A percentile compares a stretch with the other conserved stretches of the same genome.
Evolutionary conservation across 2,113 vertebrate species (phyloP).

Genomic region (Dipodomys stephensi): DNA sequence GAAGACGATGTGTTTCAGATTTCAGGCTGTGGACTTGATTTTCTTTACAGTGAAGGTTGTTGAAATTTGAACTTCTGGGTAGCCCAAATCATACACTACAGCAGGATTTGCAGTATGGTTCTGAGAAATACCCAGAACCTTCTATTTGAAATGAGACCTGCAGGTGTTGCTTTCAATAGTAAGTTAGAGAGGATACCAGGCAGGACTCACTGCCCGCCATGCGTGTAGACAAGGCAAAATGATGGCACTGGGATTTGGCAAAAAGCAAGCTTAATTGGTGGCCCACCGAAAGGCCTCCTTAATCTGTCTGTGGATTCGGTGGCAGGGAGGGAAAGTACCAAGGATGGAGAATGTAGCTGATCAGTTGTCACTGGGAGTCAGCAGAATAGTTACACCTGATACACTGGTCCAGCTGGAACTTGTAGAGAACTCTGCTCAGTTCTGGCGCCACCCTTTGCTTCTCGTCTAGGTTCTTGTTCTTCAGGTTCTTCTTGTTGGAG

Average conservation of each 20-base stretch:
- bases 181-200: no score
- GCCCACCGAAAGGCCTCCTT: no score
- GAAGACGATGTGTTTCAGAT: background rate
- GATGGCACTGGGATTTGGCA: background rate
- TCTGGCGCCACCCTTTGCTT: background rate
- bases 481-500: background rate
- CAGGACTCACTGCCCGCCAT: background rate
- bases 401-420: background rate
- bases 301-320: background rate
- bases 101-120: background rate
- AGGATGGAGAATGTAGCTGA: background rate
- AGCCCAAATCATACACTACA: no score
- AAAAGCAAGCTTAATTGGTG: background rate
- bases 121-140: background rate
- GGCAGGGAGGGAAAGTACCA: background rate
- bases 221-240: background rate
- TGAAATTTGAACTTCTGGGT: background rate
- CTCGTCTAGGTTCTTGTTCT: background rate
- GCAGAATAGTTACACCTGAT: background rate
- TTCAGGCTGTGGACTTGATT: background rate
- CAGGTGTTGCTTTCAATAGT: no score
- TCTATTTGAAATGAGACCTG: background rate
- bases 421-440: background rate
- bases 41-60: background rate
- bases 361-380: no score